Conservation (phyloP, 1,140 invertebrate species). For the Pseudomyrmex concolor region DNA sequence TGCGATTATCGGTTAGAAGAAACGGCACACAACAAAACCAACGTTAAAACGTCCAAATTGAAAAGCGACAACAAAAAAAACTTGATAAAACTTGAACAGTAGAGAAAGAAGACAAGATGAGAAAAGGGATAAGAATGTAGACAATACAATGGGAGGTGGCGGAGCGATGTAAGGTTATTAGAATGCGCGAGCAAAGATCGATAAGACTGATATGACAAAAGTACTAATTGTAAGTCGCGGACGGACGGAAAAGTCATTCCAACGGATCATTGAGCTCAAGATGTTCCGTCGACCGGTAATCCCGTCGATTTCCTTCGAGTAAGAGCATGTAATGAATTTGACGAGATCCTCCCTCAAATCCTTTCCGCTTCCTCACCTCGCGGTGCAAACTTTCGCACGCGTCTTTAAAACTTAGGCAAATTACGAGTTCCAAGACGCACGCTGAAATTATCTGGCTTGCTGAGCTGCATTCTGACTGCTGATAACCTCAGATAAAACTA, state of each 20-base stretch:
- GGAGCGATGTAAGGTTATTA: constrained; percentile 48
- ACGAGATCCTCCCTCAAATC: constrained; percentile 40
- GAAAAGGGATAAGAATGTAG: not conserved
- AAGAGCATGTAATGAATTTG: constrained; percentile 65
- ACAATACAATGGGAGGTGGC: not conserved
- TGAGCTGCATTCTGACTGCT: constrained; percentile 20
- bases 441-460: constrained; percentile 61
- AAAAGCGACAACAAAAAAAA: constrained; percentile 2
- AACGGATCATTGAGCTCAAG: constrained; percentile 64
- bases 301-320: constrained; percentile 57
- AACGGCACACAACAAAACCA: not conserved
- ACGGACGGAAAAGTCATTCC: constrained; percentile 42
- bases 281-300: constrained; percentile 53
- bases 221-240: constrained; percentile 55
- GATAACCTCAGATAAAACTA: constrained; percentile 20
- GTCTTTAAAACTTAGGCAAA: constrained; percentile 64
- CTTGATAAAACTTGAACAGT: constrained; percentile 28
- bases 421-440: constrained; percentile 48
- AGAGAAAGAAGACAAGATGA: not conserved
- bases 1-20: not conserved
- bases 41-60: not conserved
- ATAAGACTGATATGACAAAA: constrained; percentile 73
- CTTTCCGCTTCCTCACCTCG: not conserved
- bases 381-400: constrained; percentile 25
- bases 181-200: constrained; percentile 38